Conservation (phyloP, 2,797 vertebrate genomes). For the Spondyliosoma cantharus region DNA sequence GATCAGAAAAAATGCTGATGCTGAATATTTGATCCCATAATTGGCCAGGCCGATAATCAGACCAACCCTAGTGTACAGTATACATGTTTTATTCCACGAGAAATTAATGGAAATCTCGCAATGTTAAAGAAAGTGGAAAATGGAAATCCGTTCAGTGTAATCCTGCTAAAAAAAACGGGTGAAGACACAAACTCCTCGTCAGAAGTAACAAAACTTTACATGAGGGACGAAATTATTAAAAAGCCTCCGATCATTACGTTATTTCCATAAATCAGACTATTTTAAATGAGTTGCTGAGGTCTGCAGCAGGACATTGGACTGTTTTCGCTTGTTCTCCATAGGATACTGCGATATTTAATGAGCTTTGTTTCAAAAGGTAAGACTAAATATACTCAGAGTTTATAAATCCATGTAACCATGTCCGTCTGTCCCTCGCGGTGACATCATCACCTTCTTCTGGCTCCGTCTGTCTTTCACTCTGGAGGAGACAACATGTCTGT, state of each 20-base stretch:
- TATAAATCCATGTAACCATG: slow-evolving; percentile 30
- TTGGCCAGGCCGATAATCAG: too few species aligned
- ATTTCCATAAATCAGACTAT: slow-evolving; percentile 33
- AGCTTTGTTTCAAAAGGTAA: slow-evolving; percentile 16
- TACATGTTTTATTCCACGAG: too few species aligned
- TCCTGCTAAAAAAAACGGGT: too few species aligned
- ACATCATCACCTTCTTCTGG: slow-evolving; percentile 44
- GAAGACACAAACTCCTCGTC: too few species aligned
- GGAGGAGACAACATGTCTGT: slow-evolving; percentile 69
- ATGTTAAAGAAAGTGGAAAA: too few species aligned
- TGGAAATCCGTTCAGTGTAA: too few species aligned
- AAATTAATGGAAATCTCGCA: too few species aligned
- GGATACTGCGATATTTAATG: slow-evolving; percentile 19
- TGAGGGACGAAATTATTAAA: background rate
- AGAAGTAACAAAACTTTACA: background rate
- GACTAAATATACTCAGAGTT: slow-evolving; percentile 40
- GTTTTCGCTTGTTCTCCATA: slow-evolving; percentile 1
- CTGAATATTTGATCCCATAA: too few species aligned
- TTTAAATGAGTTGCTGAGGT: slow-evolving; percentile 12
- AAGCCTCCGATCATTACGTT: slow-evolving; percentile 2
- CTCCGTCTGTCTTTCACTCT: slow-evolving; percentile 23
- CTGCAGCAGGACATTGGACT: background rate
- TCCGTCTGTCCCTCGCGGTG: slow-evolving; percentile 39
- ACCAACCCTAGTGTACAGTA: too few species aligned
- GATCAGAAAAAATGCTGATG: too few species aligned